These are phyloP conservation scores for Synergus japonicus DNA, from an alignment of 2,888 invertebrate species.

Conservation along the genomic window DNA sequence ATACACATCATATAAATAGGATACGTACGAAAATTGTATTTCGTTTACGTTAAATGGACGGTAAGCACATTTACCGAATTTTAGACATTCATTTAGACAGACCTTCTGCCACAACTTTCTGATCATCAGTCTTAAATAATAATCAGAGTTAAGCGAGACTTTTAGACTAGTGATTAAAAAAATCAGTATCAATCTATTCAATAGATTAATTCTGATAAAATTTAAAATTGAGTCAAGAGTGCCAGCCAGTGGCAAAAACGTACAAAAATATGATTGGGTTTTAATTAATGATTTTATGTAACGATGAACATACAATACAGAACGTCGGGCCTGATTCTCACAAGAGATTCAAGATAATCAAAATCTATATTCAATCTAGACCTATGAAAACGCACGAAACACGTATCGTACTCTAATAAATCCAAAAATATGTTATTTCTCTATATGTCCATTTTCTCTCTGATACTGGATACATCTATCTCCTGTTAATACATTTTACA, in stretches of 20 bases:
- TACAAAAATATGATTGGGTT: background rate
- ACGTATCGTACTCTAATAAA: slow-evolving; percentile 60
- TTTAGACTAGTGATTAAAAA: slow-evolving; percentile 12
- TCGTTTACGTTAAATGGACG: slow-evolving; percentile 36
- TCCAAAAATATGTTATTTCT: slow-evolving; percentile 74
- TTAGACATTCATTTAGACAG: slow-evolving; percentile 34
- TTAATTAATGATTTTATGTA: background rate
- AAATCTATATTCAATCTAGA: slow-evolving; percentile 25
- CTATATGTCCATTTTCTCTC: slow-evolving; percentile 56
- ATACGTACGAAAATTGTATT: slow-evolving; percentile 17
- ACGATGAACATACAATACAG: slow-evolving; percentile 1
- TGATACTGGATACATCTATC: slow-evolving; percentile 50
- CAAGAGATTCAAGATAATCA: slow-evolving; percentile 22
- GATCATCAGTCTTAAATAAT: slow-evolving; percentile 29
- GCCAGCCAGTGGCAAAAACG: slow-evolving; percentile 4
- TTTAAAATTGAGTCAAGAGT: background rate
- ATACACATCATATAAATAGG: slow-evolving; percentile 18
- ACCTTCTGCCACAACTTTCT: slow-evolving; percentile 30
- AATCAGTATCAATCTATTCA: background rate
- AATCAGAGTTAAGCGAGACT: slow-evolving; percentile 20
- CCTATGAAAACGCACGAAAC: slow-evolving; percentile 48
- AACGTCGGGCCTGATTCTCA: slow-evolving; percentile 35
- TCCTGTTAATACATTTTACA: slow-evolving; percentile 53
- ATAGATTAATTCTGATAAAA: background rate
- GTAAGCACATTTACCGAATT: slow-evolving; percentile 37